These are phyloP conservation scores for Artibeus lituratus DNA, from an alignment of 2,797 vertebrate species.

Conservation along the genomic window DNA sequence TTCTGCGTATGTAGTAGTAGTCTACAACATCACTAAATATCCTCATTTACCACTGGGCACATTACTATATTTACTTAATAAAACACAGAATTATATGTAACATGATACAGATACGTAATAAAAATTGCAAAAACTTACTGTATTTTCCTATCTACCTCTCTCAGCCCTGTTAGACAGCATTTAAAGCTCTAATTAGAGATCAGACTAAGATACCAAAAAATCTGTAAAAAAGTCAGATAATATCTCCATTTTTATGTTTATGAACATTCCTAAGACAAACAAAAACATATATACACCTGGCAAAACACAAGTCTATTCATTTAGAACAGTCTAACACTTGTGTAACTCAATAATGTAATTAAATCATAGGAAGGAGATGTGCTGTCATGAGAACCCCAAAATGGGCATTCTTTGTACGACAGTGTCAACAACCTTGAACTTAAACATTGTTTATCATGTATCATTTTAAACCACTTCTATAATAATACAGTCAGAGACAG, in stretches of 20 bases:
- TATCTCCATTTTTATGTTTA: not conserved
- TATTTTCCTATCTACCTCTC: not conserved
- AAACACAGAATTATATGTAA: slow-evolving; percentile 2
- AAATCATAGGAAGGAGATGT: not conserved
- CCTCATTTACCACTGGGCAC: not conserved
- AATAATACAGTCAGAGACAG: not conserved
- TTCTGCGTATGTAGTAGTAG: not conserved
- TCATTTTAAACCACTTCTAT: not conserved
- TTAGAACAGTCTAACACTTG: not conserved
- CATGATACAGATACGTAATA: not conserved
- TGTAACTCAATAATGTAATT: not conserved
- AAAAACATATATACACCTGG: not conserved
- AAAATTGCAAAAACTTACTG: not conserved
- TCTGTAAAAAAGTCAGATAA: not conserved
- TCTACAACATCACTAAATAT: not conserved
- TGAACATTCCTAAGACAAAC: not conserved
- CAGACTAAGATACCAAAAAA: not conserved
- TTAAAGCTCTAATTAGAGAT: not conserved
- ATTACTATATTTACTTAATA: not conserved
- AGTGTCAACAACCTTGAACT: not conserved
- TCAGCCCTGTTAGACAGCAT: not conserved
- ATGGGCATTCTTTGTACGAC: slow-evolving; percentile 10
- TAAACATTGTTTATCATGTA: not conserved
- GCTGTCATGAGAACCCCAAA: slow-evolving; percentile 25
- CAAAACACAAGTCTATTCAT: not conserved